Conservation (phyloP, 2,888 invertebrate genomes). For the Chalcosyrphus nemorum region DNA sequence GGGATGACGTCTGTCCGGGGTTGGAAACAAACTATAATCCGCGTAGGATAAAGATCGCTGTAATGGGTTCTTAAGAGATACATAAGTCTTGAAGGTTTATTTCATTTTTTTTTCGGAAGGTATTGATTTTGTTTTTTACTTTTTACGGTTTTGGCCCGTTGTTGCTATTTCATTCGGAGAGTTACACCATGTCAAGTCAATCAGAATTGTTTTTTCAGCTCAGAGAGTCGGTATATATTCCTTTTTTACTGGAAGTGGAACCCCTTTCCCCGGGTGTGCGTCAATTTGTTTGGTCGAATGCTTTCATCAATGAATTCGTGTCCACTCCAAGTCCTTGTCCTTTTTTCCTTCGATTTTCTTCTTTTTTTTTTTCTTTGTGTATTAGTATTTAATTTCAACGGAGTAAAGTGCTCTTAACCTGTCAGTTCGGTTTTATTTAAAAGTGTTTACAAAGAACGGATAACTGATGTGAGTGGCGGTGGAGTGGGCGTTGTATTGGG, state of each 20-base stretch:
- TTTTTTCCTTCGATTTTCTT: conserved; percentile 26
- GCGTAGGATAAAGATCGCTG: conserved; percentile 65
- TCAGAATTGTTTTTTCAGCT: conserved; percentile 32
- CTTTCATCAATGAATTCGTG: conserved; percentile 62
- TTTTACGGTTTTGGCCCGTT: conserved; percentile 18
- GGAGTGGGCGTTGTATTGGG: neutral
- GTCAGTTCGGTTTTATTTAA: conserved; percentile 62
- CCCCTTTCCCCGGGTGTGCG: conserved; percentile 10
- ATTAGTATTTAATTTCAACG: conserved; percentile 64
- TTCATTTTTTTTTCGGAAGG: neutral
- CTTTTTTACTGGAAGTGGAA: conserved; percentile 13
- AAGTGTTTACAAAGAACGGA: conserved; percentile 55
- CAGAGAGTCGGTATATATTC: neutral
- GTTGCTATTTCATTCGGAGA: conserved; percentile 46
- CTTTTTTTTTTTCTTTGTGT: neutral
- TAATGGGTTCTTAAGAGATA: conserved; percentile 68
- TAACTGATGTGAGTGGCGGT: conserved; percentile 23
- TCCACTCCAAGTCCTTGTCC: conserved; percentile 58
- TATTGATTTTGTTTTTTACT: conserved; percentile 42
- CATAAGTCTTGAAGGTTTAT: conserved; percentile 55
- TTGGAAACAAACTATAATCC: conserved; percentile 67
- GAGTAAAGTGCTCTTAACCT: conserved; percentile 66
- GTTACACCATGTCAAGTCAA: conserved; percentile 63
- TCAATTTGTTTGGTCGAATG: conserved; percentile 35
- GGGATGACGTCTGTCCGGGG: conserved; percentile 68